phyloP scores from a whole-genome alignment of 2,797 vertebrate genomes.

The Morelia viridis region DNA sequence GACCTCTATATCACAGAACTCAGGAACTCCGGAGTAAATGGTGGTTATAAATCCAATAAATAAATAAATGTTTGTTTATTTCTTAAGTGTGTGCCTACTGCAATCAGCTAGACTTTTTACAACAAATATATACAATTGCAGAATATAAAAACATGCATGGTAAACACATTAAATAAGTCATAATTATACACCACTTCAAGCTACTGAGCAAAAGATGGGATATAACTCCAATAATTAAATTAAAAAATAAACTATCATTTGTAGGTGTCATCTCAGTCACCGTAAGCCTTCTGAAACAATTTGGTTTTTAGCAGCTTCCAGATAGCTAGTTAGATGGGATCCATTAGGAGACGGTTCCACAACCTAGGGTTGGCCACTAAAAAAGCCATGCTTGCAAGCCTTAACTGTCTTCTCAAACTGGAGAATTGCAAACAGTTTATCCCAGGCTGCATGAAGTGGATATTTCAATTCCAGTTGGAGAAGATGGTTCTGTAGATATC shows the following conservation, averaged over 20 bases:
- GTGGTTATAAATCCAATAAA: not conserved
- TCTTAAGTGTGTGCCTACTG: not conserved
- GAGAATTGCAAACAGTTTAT: not conserved
- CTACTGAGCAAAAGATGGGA: not conserved
- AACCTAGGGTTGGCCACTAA: not conserved
- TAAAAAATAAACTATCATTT: not conserved
- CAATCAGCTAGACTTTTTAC: not conserved
- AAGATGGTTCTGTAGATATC: not conserved
- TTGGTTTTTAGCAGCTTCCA: too few relatives aligned
- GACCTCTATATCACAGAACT: not conserved
- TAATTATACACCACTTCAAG: not conserved
- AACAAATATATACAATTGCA: not conserved
- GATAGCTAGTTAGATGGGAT: not conserved
- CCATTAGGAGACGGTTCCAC: not conserved
- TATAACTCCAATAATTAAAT: not conserved
- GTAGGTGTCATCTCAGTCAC: not conserved
- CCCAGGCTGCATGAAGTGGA: not conserved
- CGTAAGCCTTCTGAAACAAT: too few relatives aligned
- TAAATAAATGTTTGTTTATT: not conserved
- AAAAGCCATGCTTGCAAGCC: not conserved
- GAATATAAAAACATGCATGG: not conserved
- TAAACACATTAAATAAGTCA: not conserved
- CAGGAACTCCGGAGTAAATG: not conserved
- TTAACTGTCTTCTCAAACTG: not conserved
- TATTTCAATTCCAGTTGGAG: not conserved